A percentile compares a stretch with the other conserved stretches of the same genome.
These are phyloP conservation scores for Microplitis demolitor DNA, from an alignment of 1,140 invertebrate species.

Conservation along the genomic window DNA sequence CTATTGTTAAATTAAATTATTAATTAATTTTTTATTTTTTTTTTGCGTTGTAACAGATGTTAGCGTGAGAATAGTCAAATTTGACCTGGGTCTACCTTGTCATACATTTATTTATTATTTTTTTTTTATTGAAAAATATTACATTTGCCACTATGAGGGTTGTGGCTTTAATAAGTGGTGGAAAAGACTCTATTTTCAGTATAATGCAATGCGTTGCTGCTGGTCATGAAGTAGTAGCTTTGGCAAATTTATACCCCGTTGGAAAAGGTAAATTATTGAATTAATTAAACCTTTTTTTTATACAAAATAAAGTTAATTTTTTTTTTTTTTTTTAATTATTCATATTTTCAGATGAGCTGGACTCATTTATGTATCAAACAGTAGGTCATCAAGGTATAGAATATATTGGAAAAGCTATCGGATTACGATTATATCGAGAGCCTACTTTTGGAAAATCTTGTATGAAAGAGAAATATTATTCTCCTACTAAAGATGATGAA, in stretches of 20 bases:
- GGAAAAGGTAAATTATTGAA: constrained; percentile 70
- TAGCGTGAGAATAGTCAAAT: constrained; percentile 37
- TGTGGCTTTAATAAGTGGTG: constrained; percentile 91
- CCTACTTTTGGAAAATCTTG: constrained; percentile 82
- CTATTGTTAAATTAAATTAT: background rate
- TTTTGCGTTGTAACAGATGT: constrained; percentile 48
- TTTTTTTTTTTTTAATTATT: constrained; percentile 14
- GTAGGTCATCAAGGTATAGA: constrained; percentile 95
- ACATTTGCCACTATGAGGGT: constrained; percentile 76
- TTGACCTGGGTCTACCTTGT: constrained; percentile 31
- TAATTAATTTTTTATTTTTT: constrained; percentile 22
- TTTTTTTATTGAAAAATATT: constrained; percentile 18
- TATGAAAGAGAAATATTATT: constrained; percentile 82
- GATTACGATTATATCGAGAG: constrained; percentile 86
- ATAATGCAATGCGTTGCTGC: constrained; percentile 97
- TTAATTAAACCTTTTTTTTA: background rate
- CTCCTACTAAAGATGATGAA: constrained; percentile 88
- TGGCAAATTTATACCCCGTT: constrained; percentile 93
- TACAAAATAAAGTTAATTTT: constrained; percentile 21
- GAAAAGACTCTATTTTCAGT: constrained; percentile 99
- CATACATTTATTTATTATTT: constrained; percentile 31
- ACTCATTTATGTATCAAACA: constrained; percentile 99
- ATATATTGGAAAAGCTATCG: constrained; percentile 91
- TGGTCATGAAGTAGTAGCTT: constrained; percentile 93
- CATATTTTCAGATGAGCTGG: constrained; percentile 81